phyloP scores from a whole-genome alignment of 2,888 invertebrate genomes.

The Rhogogaster chlorosoma region DNA sequence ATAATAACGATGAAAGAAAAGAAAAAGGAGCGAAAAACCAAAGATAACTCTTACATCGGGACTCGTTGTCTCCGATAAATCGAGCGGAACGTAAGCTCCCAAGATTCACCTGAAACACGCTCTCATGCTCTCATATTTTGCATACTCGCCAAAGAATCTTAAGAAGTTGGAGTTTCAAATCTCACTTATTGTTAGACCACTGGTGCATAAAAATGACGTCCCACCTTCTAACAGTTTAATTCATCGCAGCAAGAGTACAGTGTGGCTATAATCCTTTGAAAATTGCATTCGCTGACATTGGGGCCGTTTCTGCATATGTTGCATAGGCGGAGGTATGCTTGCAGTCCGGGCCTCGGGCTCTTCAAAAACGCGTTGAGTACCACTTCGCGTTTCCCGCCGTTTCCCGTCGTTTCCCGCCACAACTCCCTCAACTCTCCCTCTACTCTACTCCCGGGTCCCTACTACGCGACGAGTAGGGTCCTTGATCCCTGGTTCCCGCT shows the following conservation, averaged over 20 bases:
- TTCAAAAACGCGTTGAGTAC: conserved; percentile 50
- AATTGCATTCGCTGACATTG: conserved; percentile 8
- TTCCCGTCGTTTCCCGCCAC: conserved; percentile 49
- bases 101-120: not conserved
- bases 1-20: not conserved
- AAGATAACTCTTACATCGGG: not conserved
- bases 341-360: not conserved
- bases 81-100: not conserved
- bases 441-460: conserved; percentile 48
- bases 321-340: conserved; percentile 5
- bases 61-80: not conserved
- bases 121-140: not conserved
- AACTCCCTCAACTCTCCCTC: conserved; percentile 34
- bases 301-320: not conserved
- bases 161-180: not conserved
- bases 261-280: conserved; percentile 1
- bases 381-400: conserved; percentile 50
- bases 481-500: conserved; percentile 49
- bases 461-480: conserved; percentile 46
- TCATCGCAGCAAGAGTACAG: not conserved
- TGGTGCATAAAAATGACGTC: not conserved
- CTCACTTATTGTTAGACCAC: not conserved
- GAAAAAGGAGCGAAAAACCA: not conserved
- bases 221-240: no score
- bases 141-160: not conserved